These are phyloP conservation scores for Oncorhynchus keta DNA, from an alignment of 2,113 vertebrate species.

Conservation along the genomic window DNA sequence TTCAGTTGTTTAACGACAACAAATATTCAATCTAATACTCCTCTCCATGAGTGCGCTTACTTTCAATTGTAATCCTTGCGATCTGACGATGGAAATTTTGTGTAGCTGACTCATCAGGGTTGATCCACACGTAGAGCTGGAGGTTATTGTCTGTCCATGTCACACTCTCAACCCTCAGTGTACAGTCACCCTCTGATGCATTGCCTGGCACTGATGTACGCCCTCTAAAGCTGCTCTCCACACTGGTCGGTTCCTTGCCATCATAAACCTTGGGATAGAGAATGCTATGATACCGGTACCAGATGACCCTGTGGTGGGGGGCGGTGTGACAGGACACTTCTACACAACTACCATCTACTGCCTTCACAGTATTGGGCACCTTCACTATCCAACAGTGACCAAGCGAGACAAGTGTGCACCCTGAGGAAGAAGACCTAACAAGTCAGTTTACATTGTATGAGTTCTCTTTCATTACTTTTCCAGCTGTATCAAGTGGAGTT, in stretches of 20 bases:
- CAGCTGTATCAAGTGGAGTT: too few species aligned
- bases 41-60: conserved; percentile 36
- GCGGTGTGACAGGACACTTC: conserved; percentile 46
- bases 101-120: background rate
- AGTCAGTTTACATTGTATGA: background rate
- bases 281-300: conserved; percentile 35
- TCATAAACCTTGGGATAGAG: conserved; percentile 48
- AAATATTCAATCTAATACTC: background rate
- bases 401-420: background rate
- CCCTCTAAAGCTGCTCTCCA: conserved; percentile 35
- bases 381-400: conserved; percentile 15
- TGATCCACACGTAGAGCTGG: conserved; percentile 46
- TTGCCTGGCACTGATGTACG: conserved; percentile 40
- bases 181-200: conserved; percentile 42
- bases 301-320: conserved; percentile 19
- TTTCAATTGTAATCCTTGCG: conserved; percentile 25
- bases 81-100: conserved; percentile 22
- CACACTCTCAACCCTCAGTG: conserved; percentile 37
- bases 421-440: background rate
- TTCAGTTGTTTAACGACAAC: background rate
- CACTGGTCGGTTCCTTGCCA: fast-evolving
- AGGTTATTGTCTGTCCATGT: conserved; percentile 20
- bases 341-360: conserved; percentile 49
- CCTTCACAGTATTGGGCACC: conserved; percentile 31
- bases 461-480: background rate